Evolutionary conservation across 2,113 vertebrate genomes (phyloP), one percentile per base, ranked within the genome.

Genomic region (Columba livia): DNA sequence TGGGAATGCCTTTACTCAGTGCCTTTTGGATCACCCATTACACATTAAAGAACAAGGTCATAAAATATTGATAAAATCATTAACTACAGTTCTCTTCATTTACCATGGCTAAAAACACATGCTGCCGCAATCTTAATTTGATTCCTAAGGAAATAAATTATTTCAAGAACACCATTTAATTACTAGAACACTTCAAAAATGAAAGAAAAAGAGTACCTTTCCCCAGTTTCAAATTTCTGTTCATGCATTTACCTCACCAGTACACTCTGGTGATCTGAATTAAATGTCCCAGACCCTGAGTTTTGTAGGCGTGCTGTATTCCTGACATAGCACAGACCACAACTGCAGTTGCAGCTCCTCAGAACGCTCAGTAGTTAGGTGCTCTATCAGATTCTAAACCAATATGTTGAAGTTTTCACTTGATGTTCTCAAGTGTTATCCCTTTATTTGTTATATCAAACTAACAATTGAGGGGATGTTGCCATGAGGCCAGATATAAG

Each of bases 31-130:
- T 93, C 88, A 93, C 44, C 89, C 73, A 72, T 96, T 95, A 85
- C 42, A 83, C 36, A 82, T 73, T 91, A 97, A 96, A 96, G 91
- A 85, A 93, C 28, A 79, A 85, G 83, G 51, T 78, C 54, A 96
- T 79, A 82, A 96, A 97, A 96, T 95, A 97, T 94, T 97, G 94
- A 96, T 97, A 58, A 96, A 96, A 96, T 94, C 93, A 91, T 97
- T 96, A 96, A 96, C 48, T 96, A 79, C 38, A 78, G 15, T 91
- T 96, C 93, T 92, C 64, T 80, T 38, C 89, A 77, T 93, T 96
- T 97, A 95, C 67, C 34, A 85, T 91, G 71, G 87, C 64, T 93
- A 77, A 57, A 95, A 93, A 71, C 65, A 94, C 66, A 91, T 83
- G 67, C 72, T 94, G 58, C 67, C 83, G 79, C 61, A 88, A 70